Base-by-base conservation (phyloP, 2,113 vertebrate species). In the Corynorhinus townsendii region DNA sequence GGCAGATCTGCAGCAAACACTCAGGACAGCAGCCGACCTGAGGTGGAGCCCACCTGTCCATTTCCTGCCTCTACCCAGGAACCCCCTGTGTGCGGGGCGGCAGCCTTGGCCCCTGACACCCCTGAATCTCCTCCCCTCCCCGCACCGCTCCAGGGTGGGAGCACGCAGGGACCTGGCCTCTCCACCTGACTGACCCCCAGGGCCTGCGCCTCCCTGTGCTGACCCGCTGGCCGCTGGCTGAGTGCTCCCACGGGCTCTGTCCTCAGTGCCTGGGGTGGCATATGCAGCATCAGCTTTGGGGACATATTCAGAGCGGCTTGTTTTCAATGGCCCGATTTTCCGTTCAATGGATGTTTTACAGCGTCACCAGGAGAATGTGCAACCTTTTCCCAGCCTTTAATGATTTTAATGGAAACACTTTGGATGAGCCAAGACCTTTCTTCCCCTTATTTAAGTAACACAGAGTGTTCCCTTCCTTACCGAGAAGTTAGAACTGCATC, bases 1-100 rank as follows among this genome's bases (percentile, higher is more conserved):
- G 97, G 40, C 99, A 99, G 96, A 98, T 99, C 91, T 97, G 99
- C 97, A 90, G 97, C 97, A 99, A 98, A 90, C 98, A 90, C 75
- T 91, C 98, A 97, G 35, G 98, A 97, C 77, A 94, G 97, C 95
- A 91, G 86, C 83, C 87, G 94, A 40, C 93, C 94, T 49, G 97
- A 94, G 69, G 75, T 3, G 93, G 97, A 98, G 93, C 98, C 93
- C 56, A 94, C 71, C 81, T 89, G 94, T 64, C 95, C 97, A 66
- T 83, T 89, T 69, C 71, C 95, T 92, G 97, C 97, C 90, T 79
- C 97, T 24, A 92, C 96, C 85, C 93, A 94, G 83, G 98, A 91
- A 92, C 93, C 89, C 11, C 59, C 59, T 62, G 26, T 62, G 59
- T 62, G 59, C 4, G 1, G 59, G 59, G 26, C 1, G 59, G 59